Conservation (phyloP, 2,113 vertebrate genomes). For the Sander vitreus region DNA sequence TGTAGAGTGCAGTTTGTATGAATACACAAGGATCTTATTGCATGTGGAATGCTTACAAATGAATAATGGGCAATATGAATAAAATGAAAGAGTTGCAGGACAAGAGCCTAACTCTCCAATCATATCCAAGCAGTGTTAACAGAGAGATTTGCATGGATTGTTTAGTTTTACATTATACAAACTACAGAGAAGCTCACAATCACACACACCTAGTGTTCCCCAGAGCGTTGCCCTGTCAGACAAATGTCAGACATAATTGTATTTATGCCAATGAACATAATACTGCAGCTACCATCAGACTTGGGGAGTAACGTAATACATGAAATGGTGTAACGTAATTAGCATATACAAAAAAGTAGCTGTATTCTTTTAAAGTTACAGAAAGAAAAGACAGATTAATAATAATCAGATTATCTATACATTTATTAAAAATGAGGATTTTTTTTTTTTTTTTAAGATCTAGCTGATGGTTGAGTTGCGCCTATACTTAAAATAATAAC, state of each 20-base stretch:
- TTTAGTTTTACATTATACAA: slow-evolving; percentile 64
- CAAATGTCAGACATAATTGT: slow-evolving; percentile 17
- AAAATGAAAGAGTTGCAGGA: slow-evolving; percentile 53
- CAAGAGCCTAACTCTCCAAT: slow-evolving; percentile 31
- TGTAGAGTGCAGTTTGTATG: slow-evolving; percentile 45
- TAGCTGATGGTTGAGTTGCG: no score
- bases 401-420: no score
- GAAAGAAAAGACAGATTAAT: no score
- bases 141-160: slow-evolving; percentile 35
- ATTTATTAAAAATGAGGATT: no score
- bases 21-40: slow-evolving; percentile 52
- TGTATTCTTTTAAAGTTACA: no score
- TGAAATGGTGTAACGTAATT: no score
- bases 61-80: slow-evolving; percentile 42
- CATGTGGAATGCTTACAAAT: slow-evolving; percentile 38
- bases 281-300: not conserved
- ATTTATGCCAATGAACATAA: slow-evolving; percentile 12
- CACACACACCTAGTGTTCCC: slow-evolving; percentile 53
- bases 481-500: no score
- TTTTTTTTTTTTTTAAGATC: no score
- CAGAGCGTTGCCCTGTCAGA: slow-evolving; percentile 42
- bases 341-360: no score
- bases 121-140: slow-evolving; percentile 24
- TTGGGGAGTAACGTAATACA: no score
- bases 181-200: slow-evolving; percentile 30